Conservation (phyloP, 2,797 vertebrate genomes). For the Tragelaphus eurycerus region DNA sequence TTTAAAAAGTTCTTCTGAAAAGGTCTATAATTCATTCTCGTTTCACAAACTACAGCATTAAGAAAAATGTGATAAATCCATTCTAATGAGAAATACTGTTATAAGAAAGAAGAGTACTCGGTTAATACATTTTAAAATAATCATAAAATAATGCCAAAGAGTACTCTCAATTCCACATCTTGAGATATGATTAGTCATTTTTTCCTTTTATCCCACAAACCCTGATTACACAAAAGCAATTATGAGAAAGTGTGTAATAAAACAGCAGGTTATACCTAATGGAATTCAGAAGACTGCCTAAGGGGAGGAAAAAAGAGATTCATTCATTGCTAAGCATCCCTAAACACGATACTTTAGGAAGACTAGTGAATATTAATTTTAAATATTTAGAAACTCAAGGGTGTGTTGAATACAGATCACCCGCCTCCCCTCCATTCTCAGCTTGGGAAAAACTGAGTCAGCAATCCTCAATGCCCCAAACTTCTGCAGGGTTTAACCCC, state of each 20-base stretch:
- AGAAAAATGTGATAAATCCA: constrained; percentile 77
- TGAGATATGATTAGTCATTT: constrained; percentile 73
- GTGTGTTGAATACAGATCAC: constrained; percentile 28
- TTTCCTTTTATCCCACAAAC: constrained; percentile 75
- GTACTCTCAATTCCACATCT: constrained; percentile 68
- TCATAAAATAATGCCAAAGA: constrained; percentile 75
- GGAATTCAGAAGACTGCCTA: constrained; percentile 63
- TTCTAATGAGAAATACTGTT: constrained; percentile 77
- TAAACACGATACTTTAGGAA: constrained; percentile 79
- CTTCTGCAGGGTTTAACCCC: constrained; percentile 37
- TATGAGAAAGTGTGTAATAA: constrained; percentile 79
- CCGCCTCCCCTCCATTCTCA: background rate
- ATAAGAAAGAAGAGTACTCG: constrained; percentile 71
- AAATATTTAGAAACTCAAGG: constrained; percentile 67
- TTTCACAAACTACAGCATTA: constrained; percentile 66
- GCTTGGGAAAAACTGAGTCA: constrained; percentile 61
- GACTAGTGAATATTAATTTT: constrained; percentile 68
- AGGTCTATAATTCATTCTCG: constrained; percentile 73
- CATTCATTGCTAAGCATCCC: constrained; percentile 71
- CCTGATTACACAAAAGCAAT: constrained; percentile 80
- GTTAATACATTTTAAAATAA: constrained; percentile 81
- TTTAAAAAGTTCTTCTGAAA: constrained; percentile 35
- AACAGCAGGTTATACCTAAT: constrained; percentile 77
- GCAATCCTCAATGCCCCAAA: background rate
- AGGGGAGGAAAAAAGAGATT: constrained; percentile 55